Base-by-base conservation (phyloP, 2,888 invertebrate genomes). In the Melinaea marsaeus region DNA sequence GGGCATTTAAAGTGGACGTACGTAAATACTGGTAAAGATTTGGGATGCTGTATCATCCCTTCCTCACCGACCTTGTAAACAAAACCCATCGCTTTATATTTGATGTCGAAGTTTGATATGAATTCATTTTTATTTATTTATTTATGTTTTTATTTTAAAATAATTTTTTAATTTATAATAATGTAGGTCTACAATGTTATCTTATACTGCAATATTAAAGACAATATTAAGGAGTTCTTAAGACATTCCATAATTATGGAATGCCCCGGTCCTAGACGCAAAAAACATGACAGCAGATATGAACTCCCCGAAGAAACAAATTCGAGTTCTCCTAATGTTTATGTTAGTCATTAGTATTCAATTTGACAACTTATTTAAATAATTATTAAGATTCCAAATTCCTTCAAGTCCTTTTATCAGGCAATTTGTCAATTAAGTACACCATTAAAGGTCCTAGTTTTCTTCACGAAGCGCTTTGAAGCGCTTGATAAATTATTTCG, bases 21-120 rank as follows among this genome's bases (percentile, higher is more conserved):
- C 63, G 69, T 67, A 71, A 73, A 73, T 72, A 71, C 68, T 65
- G 69, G 68, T 57, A 45, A 64, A 71, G 70, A 72, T 73, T 68
- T 66, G 69, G 63, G 57, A 64, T 56, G 55, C 55, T 58, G 59
- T 62, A 65, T 69, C 61, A 61, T 67, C 48, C 61, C 59, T 60
- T 62, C 60, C 56, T 57, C 57, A 46, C 46, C 57, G 63, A 64
- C 58, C 63, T 65, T 51, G 65, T 57, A 66, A 59, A 65, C 64
- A 64, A 54, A 59, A 60, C 58, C 63, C 37, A 46, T 57, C 63
- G 55, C 37, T 48, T 57, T 58, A 62, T 58, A 65, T 32, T 51
- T 32, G 7, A 32, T 22, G 22, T 9, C 9, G 51, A 51, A 51
- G 7, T 51, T 51, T 51, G 51, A 51, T 32, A 51, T 11, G 51